Conservation (phyloP, 2,113 vertebrate genomes). For the Manacus vitellinus region DNA sequence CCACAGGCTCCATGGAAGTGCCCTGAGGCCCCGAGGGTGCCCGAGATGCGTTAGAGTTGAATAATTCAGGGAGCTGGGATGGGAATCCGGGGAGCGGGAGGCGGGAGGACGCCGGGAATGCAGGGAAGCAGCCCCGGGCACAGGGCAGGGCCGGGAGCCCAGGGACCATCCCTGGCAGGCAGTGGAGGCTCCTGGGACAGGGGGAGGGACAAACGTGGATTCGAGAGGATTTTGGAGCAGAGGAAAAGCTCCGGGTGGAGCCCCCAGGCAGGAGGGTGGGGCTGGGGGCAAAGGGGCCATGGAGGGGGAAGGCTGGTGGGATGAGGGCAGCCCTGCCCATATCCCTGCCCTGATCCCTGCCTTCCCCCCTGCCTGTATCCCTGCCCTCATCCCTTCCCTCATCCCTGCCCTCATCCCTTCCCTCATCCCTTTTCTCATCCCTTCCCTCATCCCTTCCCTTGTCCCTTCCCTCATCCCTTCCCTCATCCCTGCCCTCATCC, state of each 20-base stretch:
- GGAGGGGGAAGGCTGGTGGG: neutral
- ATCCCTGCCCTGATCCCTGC: neutral
- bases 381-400: neutral
- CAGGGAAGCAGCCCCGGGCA: neutral
- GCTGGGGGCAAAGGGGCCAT: neutral
- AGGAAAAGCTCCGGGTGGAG: neutral
- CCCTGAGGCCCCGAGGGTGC: neutral
- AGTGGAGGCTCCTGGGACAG: rapidly evolving
- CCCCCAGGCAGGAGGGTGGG: neutral
- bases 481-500: neutral
- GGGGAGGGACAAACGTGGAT: neutral
- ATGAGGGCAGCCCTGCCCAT: neutral
- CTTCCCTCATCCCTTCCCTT: neutral
- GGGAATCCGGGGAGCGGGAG: neutral
- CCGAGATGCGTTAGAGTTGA: neutral
- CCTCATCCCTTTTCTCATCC: neutral
- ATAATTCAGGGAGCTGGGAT: neutral
- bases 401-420: neutral
- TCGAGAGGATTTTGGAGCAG: neutral
- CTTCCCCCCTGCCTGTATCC: rapidly evolving
- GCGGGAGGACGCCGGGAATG: neutral
- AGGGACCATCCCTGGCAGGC: neutral
- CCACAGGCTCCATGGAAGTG: neutral
- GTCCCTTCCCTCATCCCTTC: neutral
- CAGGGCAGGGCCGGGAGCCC: neutral